phyloP scores from a whole-genome alignment of 2,797 vertebrate genomes.

The Sebastolobus altivelis region DNA sequence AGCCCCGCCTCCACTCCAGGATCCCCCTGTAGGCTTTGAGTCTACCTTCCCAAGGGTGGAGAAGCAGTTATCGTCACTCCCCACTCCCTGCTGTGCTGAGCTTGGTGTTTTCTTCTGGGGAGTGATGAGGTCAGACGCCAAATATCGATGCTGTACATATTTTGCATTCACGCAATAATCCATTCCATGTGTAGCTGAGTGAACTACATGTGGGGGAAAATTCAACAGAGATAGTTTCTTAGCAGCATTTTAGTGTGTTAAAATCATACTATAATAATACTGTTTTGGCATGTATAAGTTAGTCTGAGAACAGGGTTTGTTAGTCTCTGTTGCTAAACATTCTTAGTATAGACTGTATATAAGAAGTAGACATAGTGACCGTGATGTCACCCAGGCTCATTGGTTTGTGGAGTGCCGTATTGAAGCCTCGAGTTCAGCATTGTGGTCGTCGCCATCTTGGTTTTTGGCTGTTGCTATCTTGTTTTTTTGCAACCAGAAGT shows the following conservation, averaged over 20 bases:
- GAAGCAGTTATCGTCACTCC: not conserved
- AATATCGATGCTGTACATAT: not conserved
- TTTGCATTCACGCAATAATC: slow-evolving; percentile 4
- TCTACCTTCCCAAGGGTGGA: not conserved
- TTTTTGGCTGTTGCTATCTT: too few species aligned
- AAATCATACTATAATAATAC: not conserved
- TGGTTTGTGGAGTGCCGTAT: too few species aligned
- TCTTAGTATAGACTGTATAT: not conserved
- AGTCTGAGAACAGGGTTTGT: slow-evolving; percentile 1
- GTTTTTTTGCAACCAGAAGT: not conserved
- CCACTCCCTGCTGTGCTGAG: not conserved
- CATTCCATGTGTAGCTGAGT: not conserved
- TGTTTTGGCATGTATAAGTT: slow-evolving; percentile 1
- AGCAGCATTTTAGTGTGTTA: not conserved
- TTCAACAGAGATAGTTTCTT: not conserved
- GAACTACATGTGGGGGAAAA: not conserved
- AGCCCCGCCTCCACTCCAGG: not conserved
- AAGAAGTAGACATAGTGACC: too few species aligned
- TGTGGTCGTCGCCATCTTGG: too few species aligned
- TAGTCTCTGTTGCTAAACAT: not conserved
- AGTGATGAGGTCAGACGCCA: not conserved
- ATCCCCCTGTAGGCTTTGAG: not conserved
- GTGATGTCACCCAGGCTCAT: too few species aligned
- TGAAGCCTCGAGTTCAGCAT: not conserved
- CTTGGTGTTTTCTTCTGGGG: not conserved